Evolutionary conservation across 2,797 vertebrate genomes (phyloP).

Genomic region (Enteromius trimaculatus): DNA sequence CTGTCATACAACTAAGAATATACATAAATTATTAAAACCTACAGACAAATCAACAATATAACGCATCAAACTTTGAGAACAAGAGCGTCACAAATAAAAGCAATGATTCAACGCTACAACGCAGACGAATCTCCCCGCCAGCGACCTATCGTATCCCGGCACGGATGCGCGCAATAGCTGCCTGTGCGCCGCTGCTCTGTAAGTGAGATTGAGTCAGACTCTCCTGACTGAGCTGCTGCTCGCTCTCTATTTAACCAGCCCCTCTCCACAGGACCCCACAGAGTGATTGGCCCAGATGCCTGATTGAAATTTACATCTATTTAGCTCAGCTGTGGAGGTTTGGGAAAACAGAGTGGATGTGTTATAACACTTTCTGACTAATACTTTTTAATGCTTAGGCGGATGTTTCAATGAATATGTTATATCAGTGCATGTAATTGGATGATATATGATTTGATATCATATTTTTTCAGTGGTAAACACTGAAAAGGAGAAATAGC

Average conservation of each 20-base stretch:
- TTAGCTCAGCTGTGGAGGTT: constrained; percentile 57
- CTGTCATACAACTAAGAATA: constrained; percentile 29
- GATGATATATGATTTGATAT: background rate
- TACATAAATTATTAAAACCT: constrained; percentile 17
- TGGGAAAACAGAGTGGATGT: background rate
- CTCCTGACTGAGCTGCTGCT: constrained; percentile 68
- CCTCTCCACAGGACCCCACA: constrained; percentile 76
- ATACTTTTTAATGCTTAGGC: background rate
- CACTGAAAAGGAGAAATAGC: too few relatives aligned
- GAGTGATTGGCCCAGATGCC: constrained; percentile 69
- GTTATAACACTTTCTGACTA: background rate
- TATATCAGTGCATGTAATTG: background rate
- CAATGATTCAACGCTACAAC: constrained; percentile 45
- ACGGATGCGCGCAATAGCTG: constrained; percentile 48
- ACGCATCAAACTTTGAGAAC: constrained; percentile 11
- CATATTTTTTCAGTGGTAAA: too few relatives aligned
- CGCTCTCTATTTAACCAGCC: constrained; percentile 77
- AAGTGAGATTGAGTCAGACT: constrained; percentile 44
- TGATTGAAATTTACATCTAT: constrained; percentile 65
- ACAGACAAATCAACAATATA: background rate
- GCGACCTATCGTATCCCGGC: constrained; percentile 47
- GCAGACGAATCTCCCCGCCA: constrained; percentile 28
- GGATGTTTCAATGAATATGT: background rate
- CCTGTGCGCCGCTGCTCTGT: constrained; percentile 33
- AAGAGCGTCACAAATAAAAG: constrained; percentile 7